A percentile compares a stretch with the other conserved stretches of the same genome.
Evolutionary conservation across 2,888 invertebrate species (phyloP).

Genomic region (Aplocera efformata): DNA sequence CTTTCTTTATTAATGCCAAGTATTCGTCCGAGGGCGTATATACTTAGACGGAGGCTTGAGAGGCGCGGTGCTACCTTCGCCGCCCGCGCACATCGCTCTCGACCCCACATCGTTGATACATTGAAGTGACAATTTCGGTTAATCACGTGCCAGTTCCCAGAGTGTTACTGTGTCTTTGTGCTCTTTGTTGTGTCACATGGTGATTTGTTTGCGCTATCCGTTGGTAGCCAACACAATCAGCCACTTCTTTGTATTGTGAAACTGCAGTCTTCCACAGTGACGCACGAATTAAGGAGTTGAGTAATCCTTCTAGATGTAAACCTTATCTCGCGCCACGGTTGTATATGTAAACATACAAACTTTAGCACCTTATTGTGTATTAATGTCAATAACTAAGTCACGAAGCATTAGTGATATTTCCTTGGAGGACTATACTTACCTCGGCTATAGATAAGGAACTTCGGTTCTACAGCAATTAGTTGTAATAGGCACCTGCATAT

Average conservation of each 20-base stretch:
- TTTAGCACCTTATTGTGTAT: conserved; percentile 7
- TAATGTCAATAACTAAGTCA: conserved; percentile 23
- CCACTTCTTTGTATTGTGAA: conserved; percentile 64
- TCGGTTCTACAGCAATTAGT: conserved; percentile 35
- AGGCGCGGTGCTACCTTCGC: conserved; percentile 59
- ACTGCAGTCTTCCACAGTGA: conserved; percentile 46
- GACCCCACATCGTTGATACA: conserved; percentile 36
- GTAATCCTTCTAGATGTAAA: conserved; percentile 51
- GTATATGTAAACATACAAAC: conserved; percentile 13
- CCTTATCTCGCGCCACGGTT: conserved; percentile 47
- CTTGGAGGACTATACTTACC: conserved; percentile 8
- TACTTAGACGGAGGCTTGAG: conserved; percentile 67
- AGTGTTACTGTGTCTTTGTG: conserved; percentile 60
- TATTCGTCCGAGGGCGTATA: conserved; percentile 74
- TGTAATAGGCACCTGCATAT: conserved; percentile 33
- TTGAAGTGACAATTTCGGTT: conserved; percentile 60
- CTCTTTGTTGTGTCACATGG: conserved; percentile 51
- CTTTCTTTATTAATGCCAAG: conserved; percentile 79
- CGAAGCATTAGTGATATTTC: conserved; percentile 9
- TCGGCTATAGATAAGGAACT: conserved; percentile 31
- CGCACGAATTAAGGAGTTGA: conserved; percentile 46
- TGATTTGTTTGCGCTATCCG: conserved; percentile 43
- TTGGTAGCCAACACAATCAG: conserved; percentile 43
- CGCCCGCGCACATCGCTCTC: conserved; percentile 66
- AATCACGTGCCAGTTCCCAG: conserved; percentile 53